Base-by-base conservation (phyloP, 2,888 invertebrate genomes). In the Apamea sordens region DNA sequence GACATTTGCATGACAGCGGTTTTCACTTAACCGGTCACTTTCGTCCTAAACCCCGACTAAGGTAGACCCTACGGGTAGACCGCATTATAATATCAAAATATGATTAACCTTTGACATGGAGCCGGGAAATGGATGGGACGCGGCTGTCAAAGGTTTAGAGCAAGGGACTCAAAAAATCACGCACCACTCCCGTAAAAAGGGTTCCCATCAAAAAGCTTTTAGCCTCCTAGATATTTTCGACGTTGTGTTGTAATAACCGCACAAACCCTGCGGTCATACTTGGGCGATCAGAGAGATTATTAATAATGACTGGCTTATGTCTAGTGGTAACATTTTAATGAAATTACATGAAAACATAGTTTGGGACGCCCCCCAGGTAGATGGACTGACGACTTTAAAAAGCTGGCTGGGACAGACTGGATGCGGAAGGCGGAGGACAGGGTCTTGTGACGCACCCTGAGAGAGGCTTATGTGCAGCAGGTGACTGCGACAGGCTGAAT, bases 131-230 rank as follows among this genome's bases (percentile, higher is more conserved):
- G 85, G 83, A 82, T 79, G 79, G 75, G 79, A 73, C 82, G 67
- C 71, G 80, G 64, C 74, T 75, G 89, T 86, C 82, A 83, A 83
- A 88, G 74, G 70, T 87, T 87, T 77, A 77, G 44, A 77, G 80
- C 28, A 73, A 75, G 50, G 76, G 70, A 71, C 80, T 79, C 68
- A 47, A 83, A 86, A 83, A 83, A 84, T 82, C 79, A 84, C 85
- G 68, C 71, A 73, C 79, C 72, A 84, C 75, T 72, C 77, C 74
- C 36, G 32, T 56, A 74, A 77, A 76, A 83, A 84, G 79, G 84
- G 75, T 83, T 80, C n/a, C 76, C 80, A 73, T 86, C 78, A 81
- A 84, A 89, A 89, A 89, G 89, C 88, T 88, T 88, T 89, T 84
- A 89, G 79, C 64, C 59, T 68, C 74, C 68, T 65, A 70, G 47